Evolutionary conservation across 2,797 vertebrate genomes (phyloP), one percentile per base, ranked within the genome.

Genomic region (Epinephelus awoara): DNA sequence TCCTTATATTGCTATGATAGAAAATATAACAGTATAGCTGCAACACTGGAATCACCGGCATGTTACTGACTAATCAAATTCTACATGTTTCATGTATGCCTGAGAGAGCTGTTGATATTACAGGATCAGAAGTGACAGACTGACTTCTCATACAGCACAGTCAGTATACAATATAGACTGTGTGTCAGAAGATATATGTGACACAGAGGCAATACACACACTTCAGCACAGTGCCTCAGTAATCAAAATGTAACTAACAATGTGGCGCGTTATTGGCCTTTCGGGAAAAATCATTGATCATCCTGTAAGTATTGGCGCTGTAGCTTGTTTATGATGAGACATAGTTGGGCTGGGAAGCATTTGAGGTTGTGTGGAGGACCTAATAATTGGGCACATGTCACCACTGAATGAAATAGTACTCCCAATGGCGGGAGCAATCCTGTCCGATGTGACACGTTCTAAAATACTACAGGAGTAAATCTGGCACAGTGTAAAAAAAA

Each of bases 301-400:
- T 81, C 66, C 77, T 73, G 71, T 75, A 83, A 65, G 80, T 85
- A 71, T 80, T 54, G 80, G 76, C 55, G 44, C 68, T 70, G 65
- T 65, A 72, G 83, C 82, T 90, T 86, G 67, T 91, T 93, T 89
- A 88, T 68, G 79, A 69, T 80, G 85, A 90, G 82, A 84, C 82
- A 63, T 88, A 57, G 67, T 72, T 85, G 86, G 72, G 76, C 78
- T 55, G 83, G 74, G 84, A 90, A 82, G 82, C 80, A 84, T 82
- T 80, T 51, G 67, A 90, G 88, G 82, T 85, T 87, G 71, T 88
- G 80, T 78, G 63, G 86, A 85, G 84, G 86, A 85, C 83, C 89
- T 89, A 91, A 94, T 93, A 94, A 94, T 91, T 91, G 88, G 88
- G 84, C 85, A 85, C 86, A 74, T 85, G 90, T 88, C 89, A 83